Percentiles rank a stretch among this genome's conserved stretches.
phyloP scores from a whole-genome alignment of 2,888 invertebrate species.

The Hypercompe scribonia region DNA sequence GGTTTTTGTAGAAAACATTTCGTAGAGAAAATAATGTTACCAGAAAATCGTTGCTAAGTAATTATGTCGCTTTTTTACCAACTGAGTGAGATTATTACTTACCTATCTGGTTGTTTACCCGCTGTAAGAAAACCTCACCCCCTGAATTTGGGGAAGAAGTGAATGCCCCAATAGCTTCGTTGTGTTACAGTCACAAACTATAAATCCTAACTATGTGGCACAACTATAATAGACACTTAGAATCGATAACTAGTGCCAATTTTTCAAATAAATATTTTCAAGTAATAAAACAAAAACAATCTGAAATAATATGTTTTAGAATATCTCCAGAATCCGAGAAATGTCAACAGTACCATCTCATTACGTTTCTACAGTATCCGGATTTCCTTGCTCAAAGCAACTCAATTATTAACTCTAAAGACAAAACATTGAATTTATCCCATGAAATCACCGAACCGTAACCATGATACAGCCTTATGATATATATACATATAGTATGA shows the following conservation, averaged over 20 bases:
- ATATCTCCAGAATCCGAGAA: not conserved
- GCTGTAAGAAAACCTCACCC: too few relatives aligned
- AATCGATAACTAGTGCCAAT: too few relatives aligned
- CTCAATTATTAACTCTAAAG: not conserved
- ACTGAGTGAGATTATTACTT: too few relatives aligned
- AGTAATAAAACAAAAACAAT: not conserved
- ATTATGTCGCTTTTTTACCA: too few relatives aligned
- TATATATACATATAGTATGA: not conserved
- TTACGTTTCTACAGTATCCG: not conserved
- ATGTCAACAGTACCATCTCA: not conserved
- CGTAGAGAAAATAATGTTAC: not conserved
- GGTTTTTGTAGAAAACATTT: constrained; percentile 22
- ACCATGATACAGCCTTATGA: not conserved
- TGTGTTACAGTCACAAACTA: too few relatives aligned
- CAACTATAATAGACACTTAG: too few relatives aligned
- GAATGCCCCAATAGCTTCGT: too few relatives aligned
- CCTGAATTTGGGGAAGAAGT: too few relatives aligned
- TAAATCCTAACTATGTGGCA: too few relatives aligned
- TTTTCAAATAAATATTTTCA: not conserved
- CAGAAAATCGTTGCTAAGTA: too few relatives aligned
- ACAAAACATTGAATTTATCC: not conserved
- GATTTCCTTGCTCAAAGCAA: not conserved
- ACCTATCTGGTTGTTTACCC: too few relatives aligned
- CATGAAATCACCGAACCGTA: not conserved
- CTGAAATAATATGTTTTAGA: not conserved